A percentile compares a stretch with the other conserved stretches of the same genome.
These are phyloP conservation scores for Dolichoris vasculosae DNA, from an alignment of 1,140 invertebrate genomes.

Conservation along the genomic window DNA sequence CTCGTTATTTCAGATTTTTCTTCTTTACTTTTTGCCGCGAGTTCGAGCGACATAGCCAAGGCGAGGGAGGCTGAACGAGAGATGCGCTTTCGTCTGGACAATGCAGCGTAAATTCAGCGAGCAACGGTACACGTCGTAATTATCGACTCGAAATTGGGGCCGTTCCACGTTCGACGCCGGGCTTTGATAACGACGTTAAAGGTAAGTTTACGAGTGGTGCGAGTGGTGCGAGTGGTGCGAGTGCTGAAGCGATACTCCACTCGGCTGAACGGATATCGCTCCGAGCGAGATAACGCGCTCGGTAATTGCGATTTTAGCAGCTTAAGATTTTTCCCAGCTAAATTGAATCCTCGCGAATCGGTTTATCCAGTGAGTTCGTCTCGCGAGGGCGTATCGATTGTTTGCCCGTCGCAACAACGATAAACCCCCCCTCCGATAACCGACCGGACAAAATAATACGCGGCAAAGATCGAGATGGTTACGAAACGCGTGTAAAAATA, in stretches of 20 bases:
- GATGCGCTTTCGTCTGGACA: neutral
- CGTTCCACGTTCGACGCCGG: neutral
- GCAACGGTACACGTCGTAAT: neutral
- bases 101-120: neutral
- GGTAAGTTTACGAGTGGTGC: neutral
- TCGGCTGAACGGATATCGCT: too few relatives aligned
- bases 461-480: neutral
- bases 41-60: neutral
- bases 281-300: neutral
- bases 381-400: neutral
- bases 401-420: neutral
- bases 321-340: neutral
- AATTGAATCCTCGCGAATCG: neutral
- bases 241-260: too few relatives aligned
- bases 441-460: neutral
- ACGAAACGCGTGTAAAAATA: neutral
- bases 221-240: too few relatives aligned
- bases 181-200: constrained; percentile 22
- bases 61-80: neutral
- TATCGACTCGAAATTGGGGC: neutral
- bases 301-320: neutral
- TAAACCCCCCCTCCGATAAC: neutral
- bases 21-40: neutral
- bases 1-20: constrained; percentile 30
- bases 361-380: neutral